Evolutionary conservation across 2,113 vertebrate genomes (phyloP).

Genomic region (Irena cyanogastra): DNA sequence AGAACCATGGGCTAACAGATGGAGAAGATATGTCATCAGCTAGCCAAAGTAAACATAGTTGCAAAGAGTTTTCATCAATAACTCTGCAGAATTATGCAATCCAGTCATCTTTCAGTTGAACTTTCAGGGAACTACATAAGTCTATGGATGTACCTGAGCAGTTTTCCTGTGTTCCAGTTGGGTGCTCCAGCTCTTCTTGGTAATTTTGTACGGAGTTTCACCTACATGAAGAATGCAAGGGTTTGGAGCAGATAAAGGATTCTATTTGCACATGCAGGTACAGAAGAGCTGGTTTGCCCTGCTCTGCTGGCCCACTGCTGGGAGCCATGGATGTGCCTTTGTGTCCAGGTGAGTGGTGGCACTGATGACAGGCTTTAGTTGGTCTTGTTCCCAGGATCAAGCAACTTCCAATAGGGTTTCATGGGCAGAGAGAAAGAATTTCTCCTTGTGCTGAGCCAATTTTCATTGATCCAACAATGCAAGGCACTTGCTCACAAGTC

Average conservation of each 20-base stretch:
- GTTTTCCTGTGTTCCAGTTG: not conserved
- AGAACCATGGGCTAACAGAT: not conserved
- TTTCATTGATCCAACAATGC: not conserved
- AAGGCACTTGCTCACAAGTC: not conserved
- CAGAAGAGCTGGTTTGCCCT: not conserved
- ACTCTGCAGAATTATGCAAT: not conserved
- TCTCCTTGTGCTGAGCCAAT: not conserved
- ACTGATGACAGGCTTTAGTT: not conserved
- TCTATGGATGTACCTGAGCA: not conserved
- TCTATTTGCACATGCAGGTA: not conserved
- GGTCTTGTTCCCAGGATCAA: not conserved
- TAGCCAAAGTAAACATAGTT: not conserved
- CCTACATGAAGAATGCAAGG: rapidly evolving
- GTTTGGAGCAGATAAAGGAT: not conserved
- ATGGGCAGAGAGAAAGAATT: not conserved
- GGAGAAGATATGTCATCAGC: not conserved
- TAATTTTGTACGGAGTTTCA: not conserved
- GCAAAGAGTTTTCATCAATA: not conserved
- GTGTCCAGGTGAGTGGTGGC: not conserved
- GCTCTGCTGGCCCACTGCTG: not conserved
- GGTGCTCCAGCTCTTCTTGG: not conserved
- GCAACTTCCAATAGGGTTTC: not conserved
- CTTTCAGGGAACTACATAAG: not conserved
- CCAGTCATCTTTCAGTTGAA: not conserved
- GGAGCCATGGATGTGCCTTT: not conserved